phyloP scores from a whole-genome alignment of 2,888 invertebrate genomes.

The Pristionchus entomophagus region DNA sequence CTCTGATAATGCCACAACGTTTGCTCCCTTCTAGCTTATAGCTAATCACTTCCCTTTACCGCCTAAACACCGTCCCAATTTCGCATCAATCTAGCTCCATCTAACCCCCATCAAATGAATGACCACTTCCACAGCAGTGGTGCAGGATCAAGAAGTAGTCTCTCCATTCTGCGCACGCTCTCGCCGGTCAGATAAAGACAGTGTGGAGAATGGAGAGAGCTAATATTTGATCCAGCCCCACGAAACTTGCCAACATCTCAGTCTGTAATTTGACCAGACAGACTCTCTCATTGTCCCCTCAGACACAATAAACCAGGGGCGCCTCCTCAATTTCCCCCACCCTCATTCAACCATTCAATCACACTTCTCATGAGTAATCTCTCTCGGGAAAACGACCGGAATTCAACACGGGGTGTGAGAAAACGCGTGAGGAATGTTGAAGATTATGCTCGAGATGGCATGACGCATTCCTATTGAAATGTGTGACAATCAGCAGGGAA shows the following conservation, averaged over 20 bases:
- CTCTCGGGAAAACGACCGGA: conserved; percentile 1
- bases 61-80: background rate
- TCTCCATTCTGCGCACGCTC: too few species aligned
- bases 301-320: conserved; percentile 30
- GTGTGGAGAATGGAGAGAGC: too few species aligned
- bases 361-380: conserved; percentile 34
- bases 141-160: too few species aligned
- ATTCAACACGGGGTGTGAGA: background rate
- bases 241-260: background rate
- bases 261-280: background rate
- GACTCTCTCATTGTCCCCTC: background rate
- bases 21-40: background rate
- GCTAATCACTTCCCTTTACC: background rate
- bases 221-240: too few species aligned
- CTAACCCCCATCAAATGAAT: background rate
- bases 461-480: background rate
- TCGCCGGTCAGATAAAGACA: too few species aligned
- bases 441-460: background rate
- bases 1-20: conserved; percentile 32
- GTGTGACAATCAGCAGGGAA: background rate
- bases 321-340: background rate
- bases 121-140: background rate
- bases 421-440: background rate
- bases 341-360: conserved; percentile 19
- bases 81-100: background rate